phyloP scores from a whole-genome alignment of 2,797 vertebrate genomes.

The Euthynnus affinis region DNA sequence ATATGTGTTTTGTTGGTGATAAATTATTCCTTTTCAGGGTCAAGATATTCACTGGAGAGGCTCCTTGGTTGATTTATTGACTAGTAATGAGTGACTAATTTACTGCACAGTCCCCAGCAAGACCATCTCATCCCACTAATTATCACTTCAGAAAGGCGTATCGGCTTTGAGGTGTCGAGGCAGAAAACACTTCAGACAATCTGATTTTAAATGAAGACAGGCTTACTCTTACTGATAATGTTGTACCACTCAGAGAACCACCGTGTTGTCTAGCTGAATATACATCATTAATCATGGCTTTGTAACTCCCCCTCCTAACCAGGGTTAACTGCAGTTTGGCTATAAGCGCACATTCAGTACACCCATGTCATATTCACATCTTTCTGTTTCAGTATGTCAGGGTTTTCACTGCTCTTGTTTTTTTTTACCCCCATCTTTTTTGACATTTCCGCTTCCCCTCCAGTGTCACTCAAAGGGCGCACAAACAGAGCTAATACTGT shows the following conservation, averaged over 20 bases:
- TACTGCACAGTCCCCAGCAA: slow-evolving; percentile 2
- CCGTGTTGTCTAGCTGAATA: neutral
- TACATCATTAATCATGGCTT: neutral
- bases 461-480: too few species aligned
- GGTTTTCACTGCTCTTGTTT: too few species aligned
- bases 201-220: slow-evolving; percentile 34
- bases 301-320: neutral
- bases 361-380: neutral
- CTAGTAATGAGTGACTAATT: slow-evolving; percentile 50
- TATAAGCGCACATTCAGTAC: too few species aligned
- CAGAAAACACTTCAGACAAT: slow-evolving; percentile 42
- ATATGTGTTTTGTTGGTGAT: neutral
- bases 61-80: slow-evolving; percentile 48
- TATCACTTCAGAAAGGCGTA: slow-evolving; percentile 48
- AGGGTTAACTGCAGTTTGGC: neutral
- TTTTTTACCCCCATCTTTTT: too few species aligned
- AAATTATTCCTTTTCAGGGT: slow-evolving; percentile 29
- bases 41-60: slow-evolving; percentile 17
- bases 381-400: too few species aligned
- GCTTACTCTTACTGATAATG: neutral
- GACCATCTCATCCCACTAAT: slow-evolving; percentile 42
- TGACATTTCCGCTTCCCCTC: too few species aligned
- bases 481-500: too few species aligned
- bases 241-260: too few species aligned
- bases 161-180: slow-evolving; percentile 50